Conservation (phyloP, 2,888 invertebrate genomes). For the Xanthorhoe designata region DNA sequence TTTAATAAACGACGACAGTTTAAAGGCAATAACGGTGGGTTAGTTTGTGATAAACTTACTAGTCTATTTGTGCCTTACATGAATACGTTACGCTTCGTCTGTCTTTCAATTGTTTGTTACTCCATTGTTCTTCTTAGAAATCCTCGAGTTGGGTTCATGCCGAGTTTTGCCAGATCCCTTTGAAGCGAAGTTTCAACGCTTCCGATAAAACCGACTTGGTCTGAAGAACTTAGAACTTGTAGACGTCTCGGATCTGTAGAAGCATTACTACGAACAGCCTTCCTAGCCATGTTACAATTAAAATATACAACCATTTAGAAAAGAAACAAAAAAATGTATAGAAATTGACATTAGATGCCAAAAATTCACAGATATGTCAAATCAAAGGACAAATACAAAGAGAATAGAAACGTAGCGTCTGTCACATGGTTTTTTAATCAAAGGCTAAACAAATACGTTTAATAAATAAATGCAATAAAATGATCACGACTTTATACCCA, state of each 20-base stretch:
- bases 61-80: slow-evolving; percentile 4
- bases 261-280: too few species aligned
- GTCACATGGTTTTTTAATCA: too few species aligned
- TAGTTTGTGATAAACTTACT: neutral
- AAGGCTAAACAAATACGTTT: too few species aligned
- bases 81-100: slow-evolving; percentile 11
- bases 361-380: too few species aligned
- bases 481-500: too few species aligned
- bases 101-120: slow-evolving; percentile 18
- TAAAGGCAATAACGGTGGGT: neutral
- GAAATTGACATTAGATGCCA: too few species aligned
- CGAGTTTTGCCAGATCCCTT: slow-evolving; percentile 16
- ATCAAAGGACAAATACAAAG: too few species aligned
- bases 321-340: too few species aligned
- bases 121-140: slow-evolving; percentile 20
- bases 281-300: too few species aligned
- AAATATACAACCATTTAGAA: too few species aligned
- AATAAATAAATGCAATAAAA: too few species aligned
- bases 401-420: too few species aligned
- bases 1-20: neutral
- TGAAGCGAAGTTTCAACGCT: slow-evolving; percentile 29
- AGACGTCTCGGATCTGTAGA: slow-evolving; percentile 21
- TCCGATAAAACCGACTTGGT: slow-evolving; percentile 23
- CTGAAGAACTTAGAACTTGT: slow-evolving; percentile 13
- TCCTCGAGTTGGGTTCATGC: slow-evolving; percentile 21